Evolutionary conservation across 2,797 vertebrate genomes (phyloP).

Genomic region (Atherinosoma microstoma): DNA sequence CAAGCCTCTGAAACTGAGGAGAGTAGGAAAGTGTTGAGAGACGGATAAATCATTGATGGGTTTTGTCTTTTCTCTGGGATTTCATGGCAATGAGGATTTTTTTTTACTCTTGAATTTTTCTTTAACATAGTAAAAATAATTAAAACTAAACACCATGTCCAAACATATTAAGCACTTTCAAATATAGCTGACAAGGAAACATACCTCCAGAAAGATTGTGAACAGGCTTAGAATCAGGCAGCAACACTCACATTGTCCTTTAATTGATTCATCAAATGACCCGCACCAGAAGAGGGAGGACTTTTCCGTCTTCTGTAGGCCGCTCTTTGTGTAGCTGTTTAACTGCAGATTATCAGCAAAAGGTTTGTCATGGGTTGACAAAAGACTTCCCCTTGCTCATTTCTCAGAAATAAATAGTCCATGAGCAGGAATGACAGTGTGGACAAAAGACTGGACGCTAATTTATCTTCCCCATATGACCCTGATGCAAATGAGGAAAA

Average conservation of each 20-base stretch:
- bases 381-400: slow-evolving; percentile 50
- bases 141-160: background rate
- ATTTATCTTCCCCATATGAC: slow-evolving; percentile 76
- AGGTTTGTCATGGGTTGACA: slow-evolving; percentile 40
- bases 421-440: slow-evolving; percentile 43
- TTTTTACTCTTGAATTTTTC: background rate
- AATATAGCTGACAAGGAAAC: background rate
- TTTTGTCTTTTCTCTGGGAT: too few species aligned
- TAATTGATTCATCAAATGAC: slow-evolving; percentile 11
- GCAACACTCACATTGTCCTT: slow-evolving; percentile 1
- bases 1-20: background rate
- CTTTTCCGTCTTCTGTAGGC: slow-evolving; percentile 12
- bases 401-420: slow-evolving; percentile 40
- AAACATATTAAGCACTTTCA: background rate
- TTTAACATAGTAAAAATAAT: background rate
- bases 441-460: slow-evolving; percentile 69
- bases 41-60: background rate
- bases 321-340: slow-evolving; percentile 36
- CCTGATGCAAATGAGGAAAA: slow-evolving; percentile 76
- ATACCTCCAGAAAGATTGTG: background rate
- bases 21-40: background rate
- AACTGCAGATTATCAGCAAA: slow-evolving; percentile 50
- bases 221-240: slow-evolving; percentile 3
- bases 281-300: background rate
- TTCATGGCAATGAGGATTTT: too few species aligned